Evolutionary conservation across 1,140 invertebrate species (phyloP).

Genomic region (Drosophila sproati): DNA sequence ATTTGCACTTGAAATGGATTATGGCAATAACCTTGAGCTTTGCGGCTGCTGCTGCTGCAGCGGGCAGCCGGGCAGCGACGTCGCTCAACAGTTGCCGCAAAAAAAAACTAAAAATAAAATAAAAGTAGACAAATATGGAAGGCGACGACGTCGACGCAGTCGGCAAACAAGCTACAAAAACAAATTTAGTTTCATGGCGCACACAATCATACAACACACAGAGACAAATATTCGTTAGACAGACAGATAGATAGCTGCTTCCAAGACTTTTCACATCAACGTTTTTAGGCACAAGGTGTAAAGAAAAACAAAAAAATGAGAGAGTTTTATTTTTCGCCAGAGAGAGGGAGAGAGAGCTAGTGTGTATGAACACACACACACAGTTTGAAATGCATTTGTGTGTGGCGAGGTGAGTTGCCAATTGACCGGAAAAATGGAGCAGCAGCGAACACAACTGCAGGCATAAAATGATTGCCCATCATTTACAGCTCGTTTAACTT

Average conservation of each 20-base stretch:
- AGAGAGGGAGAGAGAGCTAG: neutral
- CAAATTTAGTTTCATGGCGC: constrained; percentile 65
- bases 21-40: constrained; percentile 81
- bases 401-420: constrained; percentile 19
- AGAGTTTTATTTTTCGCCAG: constrained; percentile 24
- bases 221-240: constrained; percentile 13
- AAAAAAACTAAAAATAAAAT: constrained; percentile 29
- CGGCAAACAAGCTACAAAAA: constrained; percentile 51
- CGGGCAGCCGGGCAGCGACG: constrained; percentile 28
- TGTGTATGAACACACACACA: no score
- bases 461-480: constrained; percentile 57
- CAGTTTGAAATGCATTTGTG: constrained; percentile 1
- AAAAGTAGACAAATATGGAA: constrained; percentile 75
- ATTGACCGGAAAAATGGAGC: constrained; percentile 69
- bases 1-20: constrained; percentile 82
- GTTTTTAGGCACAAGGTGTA: constrained; percentile 53
- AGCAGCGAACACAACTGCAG: constrained; percentile 35
- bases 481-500: constrained; percentile 56
- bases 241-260: constrained; percentile 36
- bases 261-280: constrained; percentile 53
- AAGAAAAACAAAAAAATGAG: constrained; percentile 19
- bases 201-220: constrained; percentile 24
- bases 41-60: constrained; percentile 62
- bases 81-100: constrained; percentile 70
- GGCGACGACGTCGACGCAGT: constrained; percentile 39